Conservation (phyloP, 1,140 invertebrate species). For the Andrena cerasifolii region DNA sequence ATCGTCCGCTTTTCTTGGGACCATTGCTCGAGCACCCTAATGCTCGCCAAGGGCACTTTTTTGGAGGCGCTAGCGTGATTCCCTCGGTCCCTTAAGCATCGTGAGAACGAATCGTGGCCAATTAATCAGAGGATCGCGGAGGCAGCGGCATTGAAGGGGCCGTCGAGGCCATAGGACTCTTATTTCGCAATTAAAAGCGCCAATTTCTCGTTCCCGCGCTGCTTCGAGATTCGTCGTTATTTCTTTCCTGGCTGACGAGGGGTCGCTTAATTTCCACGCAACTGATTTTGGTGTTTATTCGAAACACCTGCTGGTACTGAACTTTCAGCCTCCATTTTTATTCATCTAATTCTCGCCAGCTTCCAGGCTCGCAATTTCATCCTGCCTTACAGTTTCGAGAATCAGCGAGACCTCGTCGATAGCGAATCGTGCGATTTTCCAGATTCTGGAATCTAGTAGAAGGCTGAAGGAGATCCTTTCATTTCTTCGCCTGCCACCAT, state of each 20-base stretch:
- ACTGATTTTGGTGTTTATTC: no score
- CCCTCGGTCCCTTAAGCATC: slow-evolving; percentile 56
- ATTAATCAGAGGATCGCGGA: slow-evolving; percentile 65
- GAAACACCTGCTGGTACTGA: no score
- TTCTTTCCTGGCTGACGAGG: slow-evolving; percentile 47
- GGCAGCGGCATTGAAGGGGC: slow-evolving; percentile 22
- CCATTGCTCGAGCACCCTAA: slow-evolving; percentile 32
- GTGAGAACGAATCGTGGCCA: slow-evolving; percentile 58
- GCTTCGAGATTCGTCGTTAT: slow-evolving; percentile 56
- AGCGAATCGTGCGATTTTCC: neutral
- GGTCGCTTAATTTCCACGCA: neutral
- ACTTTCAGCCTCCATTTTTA: no score
- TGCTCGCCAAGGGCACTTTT: slow-evolving; percentile 29
- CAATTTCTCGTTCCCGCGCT: slow-evolving; percentile 40
- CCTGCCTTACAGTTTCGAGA: neutral
- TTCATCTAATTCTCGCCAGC: no score
- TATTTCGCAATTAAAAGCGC: slow-evolving; percentile 65
- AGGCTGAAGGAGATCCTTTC: neutral
- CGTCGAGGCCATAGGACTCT: slow-evolving; percentile 31
- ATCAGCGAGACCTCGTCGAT: neutral
- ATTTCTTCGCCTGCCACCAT: neutral
- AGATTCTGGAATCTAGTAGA: neutral
- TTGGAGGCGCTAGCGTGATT: slow-evolving; percentile 42
- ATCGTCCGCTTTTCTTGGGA: neutral
- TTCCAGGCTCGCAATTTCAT: no score